phyloP scores from a whole-genome alignment of 1,140 invertebrate species.

The Mylabris phalerata region DNA sequence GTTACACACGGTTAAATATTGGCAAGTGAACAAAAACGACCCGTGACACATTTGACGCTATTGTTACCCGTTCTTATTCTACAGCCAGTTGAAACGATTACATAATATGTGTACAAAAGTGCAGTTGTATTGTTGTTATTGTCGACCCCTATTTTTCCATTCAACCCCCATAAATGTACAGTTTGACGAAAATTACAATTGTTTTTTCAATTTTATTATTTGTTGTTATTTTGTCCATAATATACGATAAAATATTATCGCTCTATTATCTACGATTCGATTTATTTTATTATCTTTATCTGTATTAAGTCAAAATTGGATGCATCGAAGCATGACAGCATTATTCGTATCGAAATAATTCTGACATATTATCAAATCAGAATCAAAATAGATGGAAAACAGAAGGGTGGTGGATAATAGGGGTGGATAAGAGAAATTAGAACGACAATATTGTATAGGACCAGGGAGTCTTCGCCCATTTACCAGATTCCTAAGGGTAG shows the following conservation, averaged over 20 bases:
- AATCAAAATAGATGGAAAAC: slow-evolving; percentile 24
- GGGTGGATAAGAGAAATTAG: slow-evolving; percentile 18
- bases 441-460: slow-evolving; percentile 12
- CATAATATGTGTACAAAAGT: slow-evolving; percentile 4
- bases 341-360: slow-evolving; percentile 18
- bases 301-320: slow-evolving; percentile 14
- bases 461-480: neutral
- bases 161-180: too few species aligned
- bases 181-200: too few species aligned
- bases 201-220: too few species aligned
- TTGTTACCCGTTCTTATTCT: slow-evolving; percentile 12
- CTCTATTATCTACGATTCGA: neutral
- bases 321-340: slow-evolving; percentile 10
- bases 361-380: slow-evolving; percentile 22
- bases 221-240: too few species aligned
- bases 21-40: slow-evolving; percentile 5
- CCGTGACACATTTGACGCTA: slow-evolving; percentile 17
- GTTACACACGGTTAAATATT: neutral
- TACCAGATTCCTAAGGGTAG: too few species aligned
- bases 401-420: slow-evolving; percentile 12
- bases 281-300: slow-evolving; percentile 8
- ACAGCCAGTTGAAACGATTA: slow-evolving; percentile 14
- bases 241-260: too few species aligned
- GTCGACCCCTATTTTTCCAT: too few species aligned
- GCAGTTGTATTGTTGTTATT: slow-evolving; percentile 7